Conservation (phyloP, 2,113 vertebrate species). For the Salvator merianae region DNA sequence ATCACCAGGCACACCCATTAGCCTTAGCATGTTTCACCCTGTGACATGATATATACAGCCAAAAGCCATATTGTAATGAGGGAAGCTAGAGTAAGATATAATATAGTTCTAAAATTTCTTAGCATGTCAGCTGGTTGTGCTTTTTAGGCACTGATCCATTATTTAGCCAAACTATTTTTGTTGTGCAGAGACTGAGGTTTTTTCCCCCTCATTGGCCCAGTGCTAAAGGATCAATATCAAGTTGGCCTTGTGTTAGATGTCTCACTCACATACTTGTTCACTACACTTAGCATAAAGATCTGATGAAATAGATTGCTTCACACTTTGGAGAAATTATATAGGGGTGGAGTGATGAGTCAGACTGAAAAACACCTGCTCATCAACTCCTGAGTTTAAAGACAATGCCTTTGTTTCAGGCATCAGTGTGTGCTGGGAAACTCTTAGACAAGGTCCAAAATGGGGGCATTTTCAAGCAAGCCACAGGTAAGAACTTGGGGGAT, state of each 20-base stretch:
- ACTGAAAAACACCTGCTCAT: slow-evolving; percentile 58
- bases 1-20: too few species aligned
- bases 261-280: fast-evolving
- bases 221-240: neutral
- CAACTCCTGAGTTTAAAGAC: slow-evolving; percentile 49
- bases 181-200: neutral
- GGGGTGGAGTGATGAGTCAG: slow-evolving; percentile 72
- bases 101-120: neutral
- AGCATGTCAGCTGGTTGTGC: neutral
- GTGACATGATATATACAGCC: too few species aligned
- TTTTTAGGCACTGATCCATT: neutral
- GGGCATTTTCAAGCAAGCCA: slow-evolving; percentile 58
- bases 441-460: slow-evolving; percentile 26
- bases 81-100: neutral
- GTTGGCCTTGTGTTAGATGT: neutral
- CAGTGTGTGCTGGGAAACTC: slow-evolving; percentile 6
- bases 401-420: neutral
- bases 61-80: neutral
- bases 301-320: slow-evolving; percentile 54
- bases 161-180: neutral
- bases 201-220: neutral
- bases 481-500: slow-evolving; percentile 51
- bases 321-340: neutral
- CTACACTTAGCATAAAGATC: neutral
- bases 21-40: too few species aligned